These are phyloP conservation scores for Paratrypauchen microcephalus DNA, from an alignment of 2,797 vertebrate genomes.

Conservation along the genomic window DNA sequence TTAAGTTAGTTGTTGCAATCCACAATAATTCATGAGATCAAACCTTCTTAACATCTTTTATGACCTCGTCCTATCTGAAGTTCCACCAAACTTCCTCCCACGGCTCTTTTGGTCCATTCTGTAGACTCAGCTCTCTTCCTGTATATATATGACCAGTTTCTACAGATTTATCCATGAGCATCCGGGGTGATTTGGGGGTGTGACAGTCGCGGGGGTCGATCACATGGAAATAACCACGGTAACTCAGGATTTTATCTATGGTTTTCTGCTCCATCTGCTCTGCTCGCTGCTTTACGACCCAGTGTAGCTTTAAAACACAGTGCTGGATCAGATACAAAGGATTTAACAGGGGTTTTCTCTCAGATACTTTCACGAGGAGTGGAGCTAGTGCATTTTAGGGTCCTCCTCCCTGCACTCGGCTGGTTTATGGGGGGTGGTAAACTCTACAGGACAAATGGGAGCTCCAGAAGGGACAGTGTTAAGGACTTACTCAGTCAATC, in stretches of 20 bases:
- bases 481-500: constrained; percentile 51
- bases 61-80: not conserved
- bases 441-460: constrained; percentile 65
- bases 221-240: constrained; percentile 32
- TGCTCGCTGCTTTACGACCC: constrained; percentile 48
- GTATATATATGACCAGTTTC: constrained; percentile 30
- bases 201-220: constrained; percentile 24
- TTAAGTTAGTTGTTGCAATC: too few species aligned
- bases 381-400: constrained; percentile 59
- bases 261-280: constrained; percentile 48
- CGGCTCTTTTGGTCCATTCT: not conserved
- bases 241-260: constrained; percentile 47
- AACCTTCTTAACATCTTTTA: not conserved
- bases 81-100: not conserved
- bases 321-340: constrained; percentile 59
- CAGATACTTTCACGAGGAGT: constrained; percentile 22
- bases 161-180: constrained; percentile 38
- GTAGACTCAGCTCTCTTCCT: not conserved
- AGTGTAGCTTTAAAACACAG: constrained; percentile 48
- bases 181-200: not conserved
- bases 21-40: not conserved
- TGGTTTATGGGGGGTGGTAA: constrained; percentile 64
- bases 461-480: constrained; percentile 37
- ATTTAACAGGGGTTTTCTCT: constrained; percentile 60
- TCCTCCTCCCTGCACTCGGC: constrained; percentile 34